Evolutionary conservation across 2,797 vertebrate genomes (phyloP).

Genomic region (Merluccius polli): DNA sequence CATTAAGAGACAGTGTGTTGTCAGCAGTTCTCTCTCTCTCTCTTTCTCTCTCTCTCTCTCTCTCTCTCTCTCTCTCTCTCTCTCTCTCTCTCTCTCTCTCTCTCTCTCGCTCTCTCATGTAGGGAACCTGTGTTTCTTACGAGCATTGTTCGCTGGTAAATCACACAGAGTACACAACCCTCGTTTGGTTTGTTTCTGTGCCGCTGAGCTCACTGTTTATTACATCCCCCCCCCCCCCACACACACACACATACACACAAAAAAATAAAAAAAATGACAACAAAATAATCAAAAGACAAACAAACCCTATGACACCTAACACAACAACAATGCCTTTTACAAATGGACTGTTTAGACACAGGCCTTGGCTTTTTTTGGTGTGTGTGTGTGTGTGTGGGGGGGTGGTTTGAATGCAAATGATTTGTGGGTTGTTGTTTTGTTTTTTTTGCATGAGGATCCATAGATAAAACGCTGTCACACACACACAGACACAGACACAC

Average conservation of each 20-base stretch:
- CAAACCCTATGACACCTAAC: neutral
- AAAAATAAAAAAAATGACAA: slow-evolving; percentile 26
- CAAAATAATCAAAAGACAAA: neutral
- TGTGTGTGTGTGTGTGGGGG: no score
- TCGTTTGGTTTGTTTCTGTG: slow-evolving; percentile 29
- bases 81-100: no score
- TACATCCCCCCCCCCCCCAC: slow-evolving; percentile 15
- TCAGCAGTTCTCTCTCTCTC: slow-evolving; percentile 62
- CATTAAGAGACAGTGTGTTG: slow-evolving; percentile 52
- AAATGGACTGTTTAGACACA: neutral
- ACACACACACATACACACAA: no score
- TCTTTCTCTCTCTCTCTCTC: no score
- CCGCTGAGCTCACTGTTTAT: slow-evolving; percentile 43
- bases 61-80: no score
- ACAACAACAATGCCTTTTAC: neutral
- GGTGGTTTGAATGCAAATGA: neutral
- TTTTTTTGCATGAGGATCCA: neutral
- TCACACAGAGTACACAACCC: slow-evolving; percentile 49
- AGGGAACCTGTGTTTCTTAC: slow-evolving; percentile 35
- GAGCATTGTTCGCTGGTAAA: slow-evolving; percentile 22
- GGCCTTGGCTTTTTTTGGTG: no score
- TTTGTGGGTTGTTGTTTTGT: no score
- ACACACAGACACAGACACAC: no score
- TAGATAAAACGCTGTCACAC: neutral
- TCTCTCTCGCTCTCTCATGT: no score